Evolutionary conservation across 2,888 invertebrate genomes (phyloP).

Genomic region (Prosapia bicincta): DNA sequence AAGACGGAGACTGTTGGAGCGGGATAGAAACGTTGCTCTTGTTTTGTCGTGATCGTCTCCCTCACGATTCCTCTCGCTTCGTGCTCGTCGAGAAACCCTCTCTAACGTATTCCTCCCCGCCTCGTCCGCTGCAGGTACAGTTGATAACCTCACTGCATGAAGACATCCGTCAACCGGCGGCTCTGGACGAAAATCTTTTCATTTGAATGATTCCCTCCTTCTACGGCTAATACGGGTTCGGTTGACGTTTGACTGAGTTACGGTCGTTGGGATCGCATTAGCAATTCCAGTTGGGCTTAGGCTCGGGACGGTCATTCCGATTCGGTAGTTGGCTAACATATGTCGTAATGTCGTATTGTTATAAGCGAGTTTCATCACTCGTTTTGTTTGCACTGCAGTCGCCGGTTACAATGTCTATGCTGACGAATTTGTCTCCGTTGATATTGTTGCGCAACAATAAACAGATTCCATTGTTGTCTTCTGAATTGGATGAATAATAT

Average conservation of each 20-base stretch:
- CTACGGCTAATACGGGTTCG: neutral
- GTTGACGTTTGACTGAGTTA: neutral
- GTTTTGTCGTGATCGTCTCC: neutral
- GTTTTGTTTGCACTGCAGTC: neutral
- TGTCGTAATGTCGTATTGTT: neutral
- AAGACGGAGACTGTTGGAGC: neutral
- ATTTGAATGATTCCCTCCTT: neutral
- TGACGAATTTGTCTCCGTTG: neutral
- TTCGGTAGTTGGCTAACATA: neutral
- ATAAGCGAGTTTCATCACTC: neutral
- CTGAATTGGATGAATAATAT: too few relatives aligned
- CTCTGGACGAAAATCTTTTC: neutral
- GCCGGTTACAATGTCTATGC: neutral
- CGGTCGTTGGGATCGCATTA: neutral
- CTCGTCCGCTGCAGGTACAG: neutral
- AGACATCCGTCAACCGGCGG: neutral
- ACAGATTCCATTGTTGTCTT: neutral
- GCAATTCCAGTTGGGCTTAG: neutral
- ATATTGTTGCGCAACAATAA: too few relatives aligned
- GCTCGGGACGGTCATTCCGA: neutral
- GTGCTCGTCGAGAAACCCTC: neutral
- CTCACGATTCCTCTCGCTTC: neutral
- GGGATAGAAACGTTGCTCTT: neutral
- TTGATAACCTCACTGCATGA: neutral
- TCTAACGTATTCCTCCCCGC: neutral